Base-by-base conservation (phyloP, 2,888 invertebrate genomes). In the Cynaeus angustus region DNA sequence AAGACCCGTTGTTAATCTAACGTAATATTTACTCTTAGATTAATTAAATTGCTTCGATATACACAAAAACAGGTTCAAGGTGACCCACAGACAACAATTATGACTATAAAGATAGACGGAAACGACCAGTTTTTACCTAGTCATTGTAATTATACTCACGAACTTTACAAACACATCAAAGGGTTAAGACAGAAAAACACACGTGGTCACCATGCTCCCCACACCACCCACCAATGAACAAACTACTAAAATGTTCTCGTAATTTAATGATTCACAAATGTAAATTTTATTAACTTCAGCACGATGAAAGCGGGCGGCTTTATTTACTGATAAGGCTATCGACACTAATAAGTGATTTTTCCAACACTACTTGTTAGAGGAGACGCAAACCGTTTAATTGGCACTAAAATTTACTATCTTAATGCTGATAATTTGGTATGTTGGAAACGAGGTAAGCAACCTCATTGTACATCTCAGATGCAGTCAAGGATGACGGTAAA, bases 401-500 rank as follows among this genome's bases (percentile, higher is more conserved):
- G 41, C 12, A 12, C 41, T 41, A 10, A 3, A 12, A 12, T 12
- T 41, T 46, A n/a, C n/a, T n/a, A 16, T 9, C 21, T 46, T 16
- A 16, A 7, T 16, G 16, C 46, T 21, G 21, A 46, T 8, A 16
- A 12, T 7, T 46, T 7, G 46, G 7, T 9, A 3, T 12, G 10
- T 1, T 6, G 12, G 9, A 12, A n/a, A n/a, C n/a, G n/a, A 43
- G 43, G 13, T 43, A 43, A 10, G 6, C 43, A 13, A 43, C 12
- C 43, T 43, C 10, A 13, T 13, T 43, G 46, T 16, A 13, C 41
- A 41, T 41, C 6, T 13, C 1, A 46, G 46, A 14, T 46, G 46
- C 46, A 46, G 14, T 46, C 46, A 46, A 46, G 46, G 46, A 46
- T 46, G 46, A 46, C 14, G 46, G 21, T 46, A 21, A 46, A 46